Evolutionary conservation across 2,797 vertebrate genomes (phyloP), one percentile per base, ranked within the genome.

Genomic region (Enteromius thamalakanensis): DNA sequence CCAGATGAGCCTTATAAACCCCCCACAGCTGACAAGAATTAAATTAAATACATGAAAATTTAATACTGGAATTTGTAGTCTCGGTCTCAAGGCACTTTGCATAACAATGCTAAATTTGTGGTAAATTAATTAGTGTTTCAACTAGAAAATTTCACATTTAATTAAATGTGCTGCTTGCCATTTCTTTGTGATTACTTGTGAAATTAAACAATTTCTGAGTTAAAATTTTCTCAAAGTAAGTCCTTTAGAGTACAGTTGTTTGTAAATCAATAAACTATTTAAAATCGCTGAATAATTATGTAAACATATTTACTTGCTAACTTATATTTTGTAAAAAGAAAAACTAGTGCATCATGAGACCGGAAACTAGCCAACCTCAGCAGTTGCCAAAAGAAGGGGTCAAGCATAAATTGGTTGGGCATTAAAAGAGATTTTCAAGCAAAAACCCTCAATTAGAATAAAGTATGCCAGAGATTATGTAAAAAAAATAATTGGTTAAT

Each of bases 401-500:
- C 17, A 34, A 51, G 21, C 32, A 34, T 51, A 51, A 72, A 32
- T 76, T 58, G 6, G 23, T 14, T 26, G 21, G 34, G 40, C 74
- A 40, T 42, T 60, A 12, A 26, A 60, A 76, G 37, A 40, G 12
- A 76, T 76, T 76, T 75, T 3, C 2, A 76, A 42, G 12, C 32
- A 55, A 34, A 23, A 40, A 23, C 7, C 72, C 4, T 60, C 21
- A 23, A 23, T 40, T 15, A 40, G 34, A 76, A 76, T 10, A 8
- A 76, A 60, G 53, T 60, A 76, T 76, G 37, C 34, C 4, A 60
- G 14, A 76, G 53, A 76, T 60, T 60, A 76, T 42, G 8, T 6
- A 60, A 75, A 75, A 34, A 21, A 12, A n/a, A n/a, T 45, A 65
- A 75, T 42, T 74, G 29, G 21, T 65, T 75, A 21, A 51, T 74